These are phyloP conservation scores for Mustela lutreola DNA, from an alignment of 2,113 vertebrate species.

Conservation along the genomic window DNA sequence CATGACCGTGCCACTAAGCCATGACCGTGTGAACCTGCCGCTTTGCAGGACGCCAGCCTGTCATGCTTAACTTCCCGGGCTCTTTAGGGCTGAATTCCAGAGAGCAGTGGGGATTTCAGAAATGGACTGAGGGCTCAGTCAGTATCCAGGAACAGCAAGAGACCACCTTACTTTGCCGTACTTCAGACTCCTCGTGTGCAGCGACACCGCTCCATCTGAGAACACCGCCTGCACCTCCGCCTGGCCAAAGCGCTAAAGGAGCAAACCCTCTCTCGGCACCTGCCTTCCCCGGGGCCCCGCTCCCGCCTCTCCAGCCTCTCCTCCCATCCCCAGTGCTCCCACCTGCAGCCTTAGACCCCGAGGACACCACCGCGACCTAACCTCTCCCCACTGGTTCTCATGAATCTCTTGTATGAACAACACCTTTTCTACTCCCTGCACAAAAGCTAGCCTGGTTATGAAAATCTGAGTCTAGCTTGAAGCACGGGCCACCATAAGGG, in stretches of 20 bases:
- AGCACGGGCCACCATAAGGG: fast-evolving
- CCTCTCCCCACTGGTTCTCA: neutral
- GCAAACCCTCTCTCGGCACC: neutral
- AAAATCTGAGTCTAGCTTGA: neutral
- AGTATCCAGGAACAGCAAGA: neutral
- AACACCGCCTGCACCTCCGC: constrained; percentile 98
- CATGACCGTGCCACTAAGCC: neutral
- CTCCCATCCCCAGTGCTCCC: neutral
- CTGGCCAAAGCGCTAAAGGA: constrained; percentile 88
- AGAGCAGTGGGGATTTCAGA: neutral
- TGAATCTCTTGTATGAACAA: neutral
- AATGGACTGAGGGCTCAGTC: neutral
- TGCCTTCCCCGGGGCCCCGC: fast-evolving
- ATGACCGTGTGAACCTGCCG: fast-evolving
- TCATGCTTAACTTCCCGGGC: neutral
- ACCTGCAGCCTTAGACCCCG: neutral
- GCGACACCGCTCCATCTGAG: constrained; percentile 94
- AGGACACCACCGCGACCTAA: neutral
- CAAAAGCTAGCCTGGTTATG: neutral
- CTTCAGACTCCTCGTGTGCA: constrained; percentile 98
- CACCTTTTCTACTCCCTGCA: neutral
- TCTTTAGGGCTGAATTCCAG: neutral
- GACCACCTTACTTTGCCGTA: constrained; percentile 94
- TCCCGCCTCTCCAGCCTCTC: neutral
- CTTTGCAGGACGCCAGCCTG: fast-evolving